A percentile compares a stretch with the other conserved stretches of the same genome.
phyloP scores from a whole-genome alignment of 1,140 invertebrate genomes.

The Acarapis woodi region DNA sequence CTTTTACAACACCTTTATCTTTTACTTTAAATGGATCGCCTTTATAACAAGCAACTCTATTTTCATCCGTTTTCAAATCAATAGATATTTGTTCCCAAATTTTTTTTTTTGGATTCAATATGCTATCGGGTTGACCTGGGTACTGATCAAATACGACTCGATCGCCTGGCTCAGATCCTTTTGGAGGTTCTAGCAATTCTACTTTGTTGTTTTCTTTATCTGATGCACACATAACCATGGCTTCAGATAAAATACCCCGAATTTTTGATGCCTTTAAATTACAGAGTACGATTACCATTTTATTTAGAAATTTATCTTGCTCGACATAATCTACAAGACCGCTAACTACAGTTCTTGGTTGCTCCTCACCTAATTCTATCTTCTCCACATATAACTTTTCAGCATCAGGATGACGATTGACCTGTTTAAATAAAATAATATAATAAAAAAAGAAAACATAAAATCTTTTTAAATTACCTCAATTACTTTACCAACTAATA shows the following conservation, averaged over 20 bases:
- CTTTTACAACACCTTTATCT: constrained; percentile 5
- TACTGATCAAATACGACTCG: constrained; percentile 47
- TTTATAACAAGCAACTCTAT: constrained; percentile 6
- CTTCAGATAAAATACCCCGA: constrained; percentile 38
- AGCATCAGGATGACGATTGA: constrained; percentile 91
- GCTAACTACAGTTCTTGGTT: constrained; percentile 39
- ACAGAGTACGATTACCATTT: constrained; percentile 59
- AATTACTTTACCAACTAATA: too few species aligned
- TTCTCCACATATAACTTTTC: constrained; percentile 78
- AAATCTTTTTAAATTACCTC: too few species aligned
- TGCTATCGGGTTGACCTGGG: constrained; percentile 14
- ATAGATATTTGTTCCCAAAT: constrained; percentile 13
- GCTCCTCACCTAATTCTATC: constrained; percentile 34
- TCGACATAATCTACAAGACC: constrained; percentile 69
- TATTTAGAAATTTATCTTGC: constrained; percentile 52
- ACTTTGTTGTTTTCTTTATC: constrained; percentile 33
- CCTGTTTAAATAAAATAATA: too few species aligned
- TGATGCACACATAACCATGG: constrained; percentile 73
- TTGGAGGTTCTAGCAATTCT: constrained; percentile 47
- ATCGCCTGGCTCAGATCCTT: constrained; percentile 40
- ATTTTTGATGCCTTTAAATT: constrained; percentile 82
- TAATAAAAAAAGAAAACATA: too few species aligned
- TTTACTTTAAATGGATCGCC: constrained; percentile 2
- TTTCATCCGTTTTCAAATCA: constrained; percentile 6
- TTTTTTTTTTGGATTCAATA: constrained; percentile 91